Base-by-base conservation (phyloP, 92 coral and sea anemone species). In the Micromussa lordhowensis region DNA sequence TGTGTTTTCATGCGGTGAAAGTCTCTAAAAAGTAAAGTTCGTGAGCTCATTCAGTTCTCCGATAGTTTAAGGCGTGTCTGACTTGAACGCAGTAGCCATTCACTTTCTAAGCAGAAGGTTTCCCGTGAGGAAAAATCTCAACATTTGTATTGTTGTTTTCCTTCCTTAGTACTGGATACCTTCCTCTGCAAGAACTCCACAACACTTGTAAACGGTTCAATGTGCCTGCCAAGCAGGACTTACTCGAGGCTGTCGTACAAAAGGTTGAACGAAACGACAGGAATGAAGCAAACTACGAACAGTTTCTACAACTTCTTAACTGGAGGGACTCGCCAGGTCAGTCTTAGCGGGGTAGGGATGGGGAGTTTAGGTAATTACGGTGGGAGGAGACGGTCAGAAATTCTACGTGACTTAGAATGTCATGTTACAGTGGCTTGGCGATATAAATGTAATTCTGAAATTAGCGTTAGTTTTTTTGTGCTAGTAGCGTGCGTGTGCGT, bases 281-380 rank as follows among this genome's bases (percentile, higher is more conserved):
- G 31, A 92, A 93, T 26, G 89, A 92, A 79, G 93, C 92, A 21
- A 90, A 91, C 83, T 97, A 97, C 90, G 93, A 92, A 21, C 97
- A 96, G 79, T 94, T 94, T 93, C 86, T 97, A 17, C 87, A 93
- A 69, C 94, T 95, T 16, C 90, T 97, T 24, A 97, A 97, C 93
- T 97, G 99, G 99, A 92, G 99, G 36, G 98, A 95, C 75, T 95
- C 95, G 14, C 98, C 99, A 88, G 97, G 99, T 97, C 85, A 81
- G 87, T 12, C 5, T 35, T 55, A 21, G 13, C 48, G 5, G 63
- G 49, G 26, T 22, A 30, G 32, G 34, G 8, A n/a, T 28, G 36
- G 51, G 63, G 29, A 15, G 70, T 13, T 0, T 5, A 15, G 0
- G 16, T 1, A 61, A 13, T 75, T 26, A 61, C 28, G 16, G 22